Evolutionary conservation across 2,113 vertebrate genomes (phyloP).

Genomic region (Natator depressus): DNA sequence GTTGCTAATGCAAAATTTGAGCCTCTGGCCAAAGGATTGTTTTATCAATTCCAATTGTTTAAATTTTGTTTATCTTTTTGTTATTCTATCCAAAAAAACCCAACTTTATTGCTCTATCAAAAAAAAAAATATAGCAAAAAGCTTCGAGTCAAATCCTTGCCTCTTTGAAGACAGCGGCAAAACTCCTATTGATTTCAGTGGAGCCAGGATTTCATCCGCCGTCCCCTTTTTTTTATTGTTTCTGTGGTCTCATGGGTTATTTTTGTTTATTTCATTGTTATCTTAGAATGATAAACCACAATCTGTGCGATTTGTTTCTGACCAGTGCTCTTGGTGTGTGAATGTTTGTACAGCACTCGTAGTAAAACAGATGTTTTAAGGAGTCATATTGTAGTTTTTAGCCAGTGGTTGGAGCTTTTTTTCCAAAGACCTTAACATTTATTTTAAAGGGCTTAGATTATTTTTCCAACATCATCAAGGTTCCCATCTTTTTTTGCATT

Average conservation of each 20-base stretch:
- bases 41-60: background rate
- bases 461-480: background rate
- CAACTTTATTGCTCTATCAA: background rate
- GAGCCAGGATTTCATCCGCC: background rate
- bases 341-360: background rate
- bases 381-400: background rate
- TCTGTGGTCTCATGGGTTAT: background rate
- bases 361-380: background rate
- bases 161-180: background rate
- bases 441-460: background rate
- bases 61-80: background rate
- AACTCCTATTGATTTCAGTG: background rate
- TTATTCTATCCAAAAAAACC: background rate
- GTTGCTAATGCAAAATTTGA: background rate
- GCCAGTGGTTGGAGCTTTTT: background rate
- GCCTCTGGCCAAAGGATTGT: background rate
- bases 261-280: background rate
- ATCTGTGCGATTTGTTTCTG: slow-evolving; percentile 4
- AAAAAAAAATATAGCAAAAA: background rate
- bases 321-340: background rate
- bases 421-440: background rate
- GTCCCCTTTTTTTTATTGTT: background rate
- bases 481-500: background rate
- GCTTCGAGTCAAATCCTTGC: background rate
- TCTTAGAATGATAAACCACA: background rate